Evolutionary conservation across 1,140 invertebrate species (phyloP).

Genomic region (Drosophila biarmipes): DNA sequence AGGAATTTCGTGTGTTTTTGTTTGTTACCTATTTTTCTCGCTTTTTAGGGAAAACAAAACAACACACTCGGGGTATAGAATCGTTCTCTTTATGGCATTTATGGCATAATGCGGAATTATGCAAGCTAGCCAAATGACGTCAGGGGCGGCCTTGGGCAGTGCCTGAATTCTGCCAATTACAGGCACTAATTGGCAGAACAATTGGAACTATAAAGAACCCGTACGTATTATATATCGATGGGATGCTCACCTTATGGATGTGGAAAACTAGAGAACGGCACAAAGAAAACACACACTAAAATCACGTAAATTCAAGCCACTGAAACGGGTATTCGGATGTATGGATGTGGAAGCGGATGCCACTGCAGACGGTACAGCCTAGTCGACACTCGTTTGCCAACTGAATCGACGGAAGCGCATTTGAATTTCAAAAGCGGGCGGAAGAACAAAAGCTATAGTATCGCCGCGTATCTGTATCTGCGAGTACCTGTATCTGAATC

Average conservation of each 20-base stretch:
- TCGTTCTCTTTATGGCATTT: conserved; percentile 37
- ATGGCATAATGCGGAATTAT: conserved; percentile 56
- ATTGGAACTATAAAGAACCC: conserved; percentile 1
- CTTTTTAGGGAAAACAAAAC: conserved; percentile 24
- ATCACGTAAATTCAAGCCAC: conserved; percentile 13
- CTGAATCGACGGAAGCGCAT: conserved; percentile 78
- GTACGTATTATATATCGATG: not conserved
- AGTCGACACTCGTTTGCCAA: conserved; percentile 82
- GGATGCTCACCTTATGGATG: conserved; percentile 26
- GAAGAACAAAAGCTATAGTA: conserved; percentile 74
- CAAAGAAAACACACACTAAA: conserved; percentile 17
- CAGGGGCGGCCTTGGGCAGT: conserved; percentile 54
- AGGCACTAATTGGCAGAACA: conserved; percentile 15
- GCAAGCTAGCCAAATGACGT: conserved; percentile 61
- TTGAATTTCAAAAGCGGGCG: conserved; percentile 77
- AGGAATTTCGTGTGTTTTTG: conserved; percentile 38
- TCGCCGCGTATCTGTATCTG: conserved; percentile 14
- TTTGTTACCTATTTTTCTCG: conserved; percentile 14
- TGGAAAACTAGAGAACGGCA: conserved; percentile 18
- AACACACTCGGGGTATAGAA: conserved; percentile 5
- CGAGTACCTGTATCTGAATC: conserved; percentile 29
- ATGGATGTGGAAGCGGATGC: conserved; percentile 9
- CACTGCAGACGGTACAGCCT: conserved; percentile 66
- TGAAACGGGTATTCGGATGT: not conserved
- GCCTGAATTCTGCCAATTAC: conserved; percentile 22